Conservation (phyloP, 2,113 vertebrate species). For the Panthera leo region DNA sequence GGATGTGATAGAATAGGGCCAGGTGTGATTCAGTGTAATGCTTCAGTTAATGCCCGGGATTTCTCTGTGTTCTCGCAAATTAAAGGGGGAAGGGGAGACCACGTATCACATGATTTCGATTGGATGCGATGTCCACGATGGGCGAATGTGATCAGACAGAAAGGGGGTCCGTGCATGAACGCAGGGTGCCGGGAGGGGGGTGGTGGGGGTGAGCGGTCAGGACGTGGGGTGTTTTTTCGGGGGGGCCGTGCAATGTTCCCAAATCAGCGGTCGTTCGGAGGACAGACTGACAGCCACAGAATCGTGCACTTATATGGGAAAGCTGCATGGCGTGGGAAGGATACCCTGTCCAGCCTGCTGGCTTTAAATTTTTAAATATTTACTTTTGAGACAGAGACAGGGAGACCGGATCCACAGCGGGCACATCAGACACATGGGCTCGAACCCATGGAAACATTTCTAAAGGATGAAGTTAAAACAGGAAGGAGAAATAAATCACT, state of each 20-base stretch:
- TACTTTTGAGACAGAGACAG: too few relatives aligned
- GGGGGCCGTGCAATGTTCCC: rapidly evolving
- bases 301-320: rapidly evolving
- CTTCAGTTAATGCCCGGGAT: rapidly evolving
- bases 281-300: rapidly evolving
- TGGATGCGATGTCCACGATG: rapidly evolving
- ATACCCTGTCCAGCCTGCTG: background rate
- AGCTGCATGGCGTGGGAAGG: rapidly evolving
- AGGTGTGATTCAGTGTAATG: rapidly evolving
- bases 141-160: rapidly evolving
- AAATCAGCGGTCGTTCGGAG: rapidly evolving
- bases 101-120: rapidly evolving
- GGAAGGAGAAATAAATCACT: too few relatives aligned
- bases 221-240: rapidly evolving
- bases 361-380: too few relatives aligned
- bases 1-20: constrained; percentile 35
- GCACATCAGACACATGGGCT: too few relatives aligned
- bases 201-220: rapidly evolving
- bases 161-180: rapidly evolving
- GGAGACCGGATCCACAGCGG: too few relatives aligned
- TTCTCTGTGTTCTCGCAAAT: background rate
- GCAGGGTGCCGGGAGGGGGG: rapidly evolving
- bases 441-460: too few relatives aligned
- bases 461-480: too few relatives aligned
- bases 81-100: background rate